These are phyloP conservation scores for Pangasius krempfi DNA, from an alignment of 2,797 vertebrate species.

Conservation along the genomic window DNA sequence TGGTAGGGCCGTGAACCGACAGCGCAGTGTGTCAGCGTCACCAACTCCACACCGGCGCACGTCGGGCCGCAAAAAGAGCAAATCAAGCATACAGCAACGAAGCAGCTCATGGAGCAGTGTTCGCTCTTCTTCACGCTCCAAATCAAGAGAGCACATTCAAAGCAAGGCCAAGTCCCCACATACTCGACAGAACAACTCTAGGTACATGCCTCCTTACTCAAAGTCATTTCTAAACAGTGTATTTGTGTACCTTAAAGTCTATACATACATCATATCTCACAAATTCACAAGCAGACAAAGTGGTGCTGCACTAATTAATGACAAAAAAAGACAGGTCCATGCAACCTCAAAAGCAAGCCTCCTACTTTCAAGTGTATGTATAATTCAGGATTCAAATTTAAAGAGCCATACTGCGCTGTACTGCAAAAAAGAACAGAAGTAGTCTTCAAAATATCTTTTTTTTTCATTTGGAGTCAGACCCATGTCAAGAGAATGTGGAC, in stretches of 20 bases:
- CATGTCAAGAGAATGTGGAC: background rate
- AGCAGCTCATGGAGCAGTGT: constrained; percentile 91
- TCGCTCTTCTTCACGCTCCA: constrained; percentile 83
- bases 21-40: constrained; percentile 80
- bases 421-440: background rate
- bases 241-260: background rate
- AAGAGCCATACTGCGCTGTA: background rate
- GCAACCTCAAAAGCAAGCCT: background rate
- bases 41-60: constrained; percentile 75
- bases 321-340: background rate
- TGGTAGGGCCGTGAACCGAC: constrained; percentile 66
- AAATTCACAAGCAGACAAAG: background rate
- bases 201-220: constrained; percentile 69
- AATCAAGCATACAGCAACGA: constrained; percentile 79
- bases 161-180: constrained; percentile 87
- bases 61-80: constrained; percentile 83
- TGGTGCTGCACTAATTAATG: background rate
- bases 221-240: background rate
- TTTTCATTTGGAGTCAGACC: background rate
- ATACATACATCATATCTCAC: background rate
- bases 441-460: background rate
- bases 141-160: constrained; percentile 79
- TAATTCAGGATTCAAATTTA: background rate
- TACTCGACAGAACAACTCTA: constrained; percentile 83
- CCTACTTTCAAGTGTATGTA: background rate